Percentiles rank a stretch among this genome's conserved stretches.
Evolutionary conservation across 2,113 vertebrate species (phyloP).

Genomic region (Amia ocellicauda): DNA sequence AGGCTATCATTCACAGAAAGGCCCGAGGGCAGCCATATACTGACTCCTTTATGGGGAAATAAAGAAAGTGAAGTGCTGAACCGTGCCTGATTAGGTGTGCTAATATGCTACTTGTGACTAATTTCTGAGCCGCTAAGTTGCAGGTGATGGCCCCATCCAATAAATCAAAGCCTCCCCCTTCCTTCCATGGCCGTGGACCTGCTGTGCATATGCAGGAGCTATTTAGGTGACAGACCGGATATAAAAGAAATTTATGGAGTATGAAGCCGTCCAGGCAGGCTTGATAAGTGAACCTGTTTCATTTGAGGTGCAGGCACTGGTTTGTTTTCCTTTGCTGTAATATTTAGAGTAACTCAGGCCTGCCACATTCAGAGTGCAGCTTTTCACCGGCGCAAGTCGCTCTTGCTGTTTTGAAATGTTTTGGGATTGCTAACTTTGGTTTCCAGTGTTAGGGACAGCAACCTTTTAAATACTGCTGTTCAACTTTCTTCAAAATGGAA

Average conservation of each 20-base stretch:
- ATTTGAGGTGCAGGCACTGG: slow-evolving; percentile 51
- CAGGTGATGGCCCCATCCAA: slow-evolving; percentile 84
- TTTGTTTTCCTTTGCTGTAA: slow-evolving; percentile 67
- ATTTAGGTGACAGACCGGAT: slow-evolving; percentile 82
- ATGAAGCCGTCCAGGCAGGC: slow-evolving; percentile 72
- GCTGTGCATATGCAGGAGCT: slow-evolving; percentile 83
- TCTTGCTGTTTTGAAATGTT: slow-evolving; percentile 61
- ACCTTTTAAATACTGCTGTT: too few relatives aligned
- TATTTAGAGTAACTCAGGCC: slow-evolving; percentile 81
- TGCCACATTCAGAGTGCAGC: slow-evolving; percentile 57
- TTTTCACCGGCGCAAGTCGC: slow-evolving; percentile 68
- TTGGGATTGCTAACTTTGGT: too few relatives aligned
- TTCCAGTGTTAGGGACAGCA: too few relatives aligned
- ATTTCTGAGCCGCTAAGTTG: slow-evolving; percentile 89
- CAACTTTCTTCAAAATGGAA: too few relatives aligned
- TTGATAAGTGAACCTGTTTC: slow-evolving; percentile 68
- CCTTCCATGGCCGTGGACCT: slow-evolving; percentile 53
- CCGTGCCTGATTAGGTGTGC: slow-evolving; percentile 90
- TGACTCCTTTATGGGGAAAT: slow-evolving; percentile 88
- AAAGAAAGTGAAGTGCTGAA: slow-evolving; percentile 87
- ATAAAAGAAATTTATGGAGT: slow-evolving; percentile 80
- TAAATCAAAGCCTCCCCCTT: slow-evolving; percentile 78
- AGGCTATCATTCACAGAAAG: slow-evolving; percentile 83
- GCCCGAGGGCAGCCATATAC: slow-evolving; percentile 77
- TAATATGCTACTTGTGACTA: slow-evolving; percentile 99